Evolutionary conservation across 2,888 invertebrate genomes (phyloP).

Genomic region (Globia sparganii): DNA sequence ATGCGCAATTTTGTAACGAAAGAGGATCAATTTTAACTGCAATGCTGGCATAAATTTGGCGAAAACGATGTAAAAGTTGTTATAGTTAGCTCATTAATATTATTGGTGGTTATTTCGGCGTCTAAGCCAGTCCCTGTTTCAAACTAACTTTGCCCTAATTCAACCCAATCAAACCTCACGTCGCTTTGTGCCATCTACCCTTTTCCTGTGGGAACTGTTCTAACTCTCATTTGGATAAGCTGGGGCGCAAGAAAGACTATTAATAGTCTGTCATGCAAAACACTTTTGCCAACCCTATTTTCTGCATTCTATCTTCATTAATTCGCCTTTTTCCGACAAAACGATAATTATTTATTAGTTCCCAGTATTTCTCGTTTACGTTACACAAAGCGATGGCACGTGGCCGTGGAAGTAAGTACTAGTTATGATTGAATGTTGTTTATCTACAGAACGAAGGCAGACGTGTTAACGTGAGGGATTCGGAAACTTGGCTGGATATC

Average conservation of each 20-base stretch:
- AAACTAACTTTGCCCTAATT: neutral
- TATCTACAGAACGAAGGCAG: constrained; percentile 34
- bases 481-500: constrained; percentile 24
- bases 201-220: neutral
- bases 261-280: neutral
- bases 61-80: neutral
- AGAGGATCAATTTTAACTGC: constrained; percentile 18
- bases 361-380: constrained; percentile 5
- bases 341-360: constrained; percentile 29
- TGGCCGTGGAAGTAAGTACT: constrained; percentile 26
- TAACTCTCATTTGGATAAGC: neutral
- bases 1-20: constrained; percentile 4
- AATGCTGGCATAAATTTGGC: neutral
- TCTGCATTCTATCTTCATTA: neutral
- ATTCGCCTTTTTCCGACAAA: constrained; percentile 1
- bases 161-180: neutral
- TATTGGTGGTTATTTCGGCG: neutral
- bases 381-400: constrained; percentile 18
- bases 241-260: neutral
- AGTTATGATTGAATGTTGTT: constrained; percentile 37
- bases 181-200: neutral
- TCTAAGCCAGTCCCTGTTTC: neutral
- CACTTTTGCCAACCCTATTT: accelerated
- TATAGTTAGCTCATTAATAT: neutral
- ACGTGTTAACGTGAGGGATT: constrained; percentile 27